Conservation (phyloP, 2,113 vertebrate genomes). For the Hippopotamus amphibius region DNA sequence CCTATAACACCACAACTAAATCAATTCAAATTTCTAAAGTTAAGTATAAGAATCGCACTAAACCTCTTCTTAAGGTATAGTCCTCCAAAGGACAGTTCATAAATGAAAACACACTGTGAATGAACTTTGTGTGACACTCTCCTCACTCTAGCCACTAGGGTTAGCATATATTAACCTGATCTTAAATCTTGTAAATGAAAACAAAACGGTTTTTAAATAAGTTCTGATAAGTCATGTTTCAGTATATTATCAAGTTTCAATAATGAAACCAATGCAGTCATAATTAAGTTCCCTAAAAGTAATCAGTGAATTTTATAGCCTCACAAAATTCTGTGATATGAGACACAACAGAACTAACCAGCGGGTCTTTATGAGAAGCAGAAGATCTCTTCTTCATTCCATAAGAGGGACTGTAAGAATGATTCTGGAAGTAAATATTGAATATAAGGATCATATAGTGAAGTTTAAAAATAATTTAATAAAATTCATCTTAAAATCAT, state of each 20-base stretch:
- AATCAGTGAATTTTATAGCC: neutral
- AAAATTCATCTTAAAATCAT: conserved; percentile 22
- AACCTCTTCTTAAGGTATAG: conserved; percentile 10
- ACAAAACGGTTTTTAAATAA: conserved; percentile 43
- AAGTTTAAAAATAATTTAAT: conserved; percentile 24
- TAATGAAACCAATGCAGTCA: neutral
- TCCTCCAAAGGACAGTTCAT: neutral
- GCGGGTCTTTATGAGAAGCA: conserved; percentile 89
- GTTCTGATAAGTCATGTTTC: neutral
- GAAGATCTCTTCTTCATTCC: conserved; percentile 89
- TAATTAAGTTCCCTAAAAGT: neutral
- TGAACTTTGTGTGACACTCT: neutral
- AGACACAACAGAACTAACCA: conserved; percentile 90
- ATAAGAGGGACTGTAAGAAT: conserved; percentile 90
- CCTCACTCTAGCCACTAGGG: neutral
- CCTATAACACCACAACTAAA: conserved; percentile 5
- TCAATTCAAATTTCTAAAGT: conserved; percentile 33
- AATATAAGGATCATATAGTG: neutral
- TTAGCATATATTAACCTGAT: conserved; percentile 8
- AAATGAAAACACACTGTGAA: neutral
- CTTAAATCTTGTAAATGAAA: conserved; percentile 36
- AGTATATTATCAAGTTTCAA: neutral
- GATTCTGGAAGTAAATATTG: conserved; percentile 88
- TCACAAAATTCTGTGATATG: neutral
- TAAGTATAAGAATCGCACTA: conserved; percentile 31